Evolutionary conservation across 2,888 invertebrate genomes (phyloP).

Genomic region (Campopleginae sp.): DNA sequence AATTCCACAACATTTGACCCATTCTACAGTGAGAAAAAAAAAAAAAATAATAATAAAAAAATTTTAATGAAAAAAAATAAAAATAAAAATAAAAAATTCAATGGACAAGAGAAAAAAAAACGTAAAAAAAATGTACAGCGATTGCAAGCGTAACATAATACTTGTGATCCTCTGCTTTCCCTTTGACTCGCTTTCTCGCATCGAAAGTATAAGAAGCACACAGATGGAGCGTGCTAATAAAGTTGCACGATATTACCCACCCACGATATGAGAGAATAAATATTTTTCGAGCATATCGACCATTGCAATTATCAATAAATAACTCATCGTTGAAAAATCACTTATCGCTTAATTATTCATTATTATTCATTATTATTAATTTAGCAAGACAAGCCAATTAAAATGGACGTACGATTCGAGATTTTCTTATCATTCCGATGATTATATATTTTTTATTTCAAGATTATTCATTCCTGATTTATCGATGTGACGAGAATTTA

Average conservation of each 20-base stretch:
- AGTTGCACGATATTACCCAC: conserved; percentile 18
- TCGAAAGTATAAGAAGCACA: not conserved
- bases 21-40: not conserved
- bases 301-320: conserved; percentile 7
- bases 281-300: conserved; percentile 5
- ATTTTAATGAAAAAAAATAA: not conserved
- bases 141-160: conserved; percentile 50
- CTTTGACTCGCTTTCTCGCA: conserved; percentile 61
- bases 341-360: not conserved
- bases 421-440: not conserved
- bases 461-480: not conserved
- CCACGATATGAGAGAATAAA: not conserved
- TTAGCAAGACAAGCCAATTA: conserved; percentile 3
- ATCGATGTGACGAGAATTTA: not conserved
- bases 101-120: not conserved
- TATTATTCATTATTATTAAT: conserved; percentile 6
- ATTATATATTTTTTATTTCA: not conserved
- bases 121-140: conserved; percentile 14
- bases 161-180: conserved; percentile 53
- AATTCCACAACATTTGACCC: conserved; percentile 21
- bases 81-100: conserved; percentile 1
- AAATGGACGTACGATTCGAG: not conserved
- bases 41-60: not conserved
- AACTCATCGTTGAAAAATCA: conserved; percentile 13
- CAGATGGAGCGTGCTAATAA: not conserved